Evolutionary conservation across 2,888 invertebrate genomes (phyloP).

Genomic region (Stegophylla sp.): DNA sequence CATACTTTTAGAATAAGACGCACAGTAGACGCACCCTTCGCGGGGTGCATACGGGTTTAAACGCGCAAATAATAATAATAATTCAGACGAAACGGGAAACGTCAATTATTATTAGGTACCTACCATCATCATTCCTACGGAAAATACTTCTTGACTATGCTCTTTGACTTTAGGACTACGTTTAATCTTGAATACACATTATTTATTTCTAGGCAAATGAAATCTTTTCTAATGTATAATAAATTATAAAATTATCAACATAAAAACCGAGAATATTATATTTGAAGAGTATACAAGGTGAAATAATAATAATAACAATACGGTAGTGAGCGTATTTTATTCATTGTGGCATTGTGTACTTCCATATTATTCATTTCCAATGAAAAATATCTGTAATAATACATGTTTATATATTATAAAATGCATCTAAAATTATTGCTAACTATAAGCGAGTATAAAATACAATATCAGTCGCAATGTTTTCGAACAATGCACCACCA

Average conservation of each 20-base stretch:
- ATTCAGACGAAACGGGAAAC: neutral
- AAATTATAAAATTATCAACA: neutral
- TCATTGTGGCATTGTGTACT: neutral
- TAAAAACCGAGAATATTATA: neutral
- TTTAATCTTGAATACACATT: neutral
- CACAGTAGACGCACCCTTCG: neutral
- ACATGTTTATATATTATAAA: neutral
- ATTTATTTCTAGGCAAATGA: neutral
- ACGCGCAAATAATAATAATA: neutral
- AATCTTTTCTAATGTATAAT: neutral
- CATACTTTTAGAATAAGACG: neutral
- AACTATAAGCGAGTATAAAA: neutral
- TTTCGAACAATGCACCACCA: slow-evolving; percentile 4
- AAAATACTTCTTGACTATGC: neutral
- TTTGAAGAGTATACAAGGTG: neutral
- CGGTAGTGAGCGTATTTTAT: neutral
- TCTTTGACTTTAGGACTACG: neutral
- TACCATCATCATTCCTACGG: neutral
- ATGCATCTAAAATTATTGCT: neutral
- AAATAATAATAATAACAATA: neutral
- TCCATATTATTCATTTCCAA: neutral
- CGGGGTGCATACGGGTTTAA: neutral
- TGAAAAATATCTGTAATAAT: neutral
- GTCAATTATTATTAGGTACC: neutral
- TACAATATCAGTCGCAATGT: neutral